Conservation (phyloP, 2,888 invertebrate genomes). For the Prosopocoilus inquinatus region DNA sequence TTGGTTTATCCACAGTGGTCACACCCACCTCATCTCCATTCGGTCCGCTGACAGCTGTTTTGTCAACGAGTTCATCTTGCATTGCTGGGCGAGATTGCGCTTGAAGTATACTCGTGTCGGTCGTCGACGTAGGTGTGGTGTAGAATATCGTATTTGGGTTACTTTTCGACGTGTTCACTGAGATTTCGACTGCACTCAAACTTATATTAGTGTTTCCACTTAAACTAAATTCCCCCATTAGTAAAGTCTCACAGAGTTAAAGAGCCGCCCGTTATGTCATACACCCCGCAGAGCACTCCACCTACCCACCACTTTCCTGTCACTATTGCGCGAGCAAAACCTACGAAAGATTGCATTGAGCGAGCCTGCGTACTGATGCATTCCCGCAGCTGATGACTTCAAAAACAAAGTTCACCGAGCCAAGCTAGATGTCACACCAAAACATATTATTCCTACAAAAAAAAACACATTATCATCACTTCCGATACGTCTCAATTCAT, state of each 20-base stretch:
- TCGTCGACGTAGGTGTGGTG: conserved; percentile 45
- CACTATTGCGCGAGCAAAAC: conserved; percentile 37
- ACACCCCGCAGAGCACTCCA: conserved; percentile 41
- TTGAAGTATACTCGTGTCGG: conserved; percentile 34
- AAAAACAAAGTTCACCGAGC: too few relatives aligned
- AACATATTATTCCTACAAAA: too few relatives aligned
- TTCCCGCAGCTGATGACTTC: conserved; percentile 29
- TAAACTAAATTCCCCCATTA: conserved; percentile 53
- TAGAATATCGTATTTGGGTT: conserved; percentile 44
- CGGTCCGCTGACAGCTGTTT: conserved; percentile 41
- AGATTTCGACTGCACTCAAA: conserved; percentile 49
- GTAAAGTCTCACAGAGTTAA: conserved; percentile 43
- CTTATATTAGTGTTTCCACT: conserved; percentile 51
- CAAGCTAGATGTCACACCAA: too few relatives aligned
- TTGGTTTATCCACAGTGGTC: conserved; percentile 36
- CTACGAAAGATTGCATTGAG: conserved; percentile 27
- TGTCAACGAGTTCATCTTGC: conserved; percentile 52
- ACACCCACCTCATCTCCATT: conserved; percentile 36
- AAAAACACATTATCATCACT: too few relatives aligned
- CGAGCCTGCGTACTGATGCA: conserved; percentile 31
- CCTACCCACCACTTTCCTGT: conserved; percentile 47
- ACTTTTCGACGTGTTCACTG: conserved; percentile 43
- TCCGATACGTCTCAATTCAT: too few relatives aligned
- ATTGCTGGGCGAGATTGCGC: conserved; percentile 45
- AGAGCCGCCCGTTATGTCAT: conserved; percentile 39